Conservation (phyloP, 2,888 invertebrate genomes). For the Oegoconia quadripuncta region DNA sequence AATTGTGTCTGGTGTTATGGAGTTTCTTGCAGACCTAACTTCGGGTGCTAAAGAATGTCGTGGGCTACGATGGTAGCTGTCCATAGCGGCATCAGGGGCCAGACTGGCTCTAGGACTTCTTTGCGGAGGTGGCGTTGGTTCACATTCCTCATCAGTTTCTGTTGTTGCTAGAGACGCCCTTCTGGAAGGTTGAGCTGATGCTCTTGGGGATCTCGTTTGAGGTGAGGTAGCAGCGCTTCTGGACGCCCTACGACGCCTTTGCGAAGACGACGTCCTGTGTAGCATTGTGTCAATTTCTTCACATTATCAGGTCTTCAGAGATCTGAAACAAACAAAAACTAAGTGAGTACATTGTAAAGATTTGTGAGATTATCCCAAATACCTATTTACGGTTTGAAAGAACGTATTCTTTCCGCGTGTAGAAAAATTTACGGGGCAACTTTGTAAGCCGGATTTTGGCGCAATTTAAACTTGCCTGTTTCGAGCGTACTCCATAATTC, state of each 20-base stretch:
- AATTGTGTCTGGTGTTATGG: constrained; percentile 80
- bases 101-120: constrained; percentile 79
- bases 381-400: constrained; percentile 10
- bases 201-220: constrained; percentile 75
- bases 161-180: constrained; percentile 81
- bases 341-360: background rate
- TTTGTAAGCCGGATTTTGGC: constrained; percentile 32
- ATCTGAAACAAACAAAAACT: constrained; percentile 12
- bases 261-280: constrained; percentile 82
- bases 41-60: constrained; percentile 79
- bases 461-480: constrained; percentile 45
- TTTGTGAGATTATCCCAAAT: constrained; percentile 4
- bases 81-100: constrained; percentile 75
- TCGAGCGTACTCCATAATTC: constrained; percentile 32
- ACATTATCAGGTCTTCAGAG: constrained; percentile 6
- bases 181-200: constrained; percentile 65
- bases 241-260: constrained; percentile 82
- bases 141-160: constrained; percentile 80
- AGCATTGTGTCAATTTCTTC: constrained; percentile 68
- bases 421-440: constrained; percentile 29
- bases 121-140: constrained; percentile 53
- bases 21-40: constrained; percentile 79
- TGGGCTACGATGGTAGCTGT: constrained; percentile 76
- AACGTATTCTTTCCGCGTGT: constrained; percentile 21
- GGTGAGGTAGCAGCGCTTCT: constrained; percentile 83